Percentiles rank a stretch among this genome's conserved stretches.
Evolutionary conservation across 1,140 invertebrate species (phyloP).

Genomic region (Mylabris phalerata): DNA sequence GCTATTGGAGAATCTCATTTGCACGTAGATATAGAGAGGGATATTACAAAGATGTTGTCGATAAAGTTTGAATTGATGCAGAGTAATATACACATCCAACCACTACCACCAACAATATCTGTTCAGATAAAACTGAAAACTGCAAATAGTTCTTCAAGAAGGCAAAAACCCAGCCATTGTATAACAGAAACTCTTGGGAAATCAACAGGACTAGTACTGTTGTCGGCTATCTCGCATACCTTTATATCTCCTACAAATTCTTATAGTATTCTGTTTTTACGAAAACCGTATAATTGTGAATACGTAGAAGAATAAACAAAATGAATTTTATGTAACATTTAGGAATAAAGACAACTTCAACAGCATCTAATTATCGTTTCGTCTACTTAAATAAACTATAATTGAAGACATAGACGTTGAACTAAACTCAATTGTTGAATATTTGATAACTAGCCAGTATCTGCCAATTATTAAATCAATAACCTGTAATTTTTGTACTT

Average conservation of each 20-base stretch:
- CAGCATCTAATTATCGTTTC: constrained; percentile 9
- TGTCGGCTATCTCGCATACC: neutral
- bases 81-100: neutral
- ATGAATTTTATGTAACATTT: too few species aligned
- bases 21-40: neutral
- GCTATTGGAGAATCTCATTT: constrained; percentile 27
- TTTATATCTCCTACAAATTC: neutral
- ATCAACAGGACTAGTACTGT: constrained; percentile 17
- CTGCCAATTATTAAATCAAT: constrained; percentile 13
- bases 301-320: too few species aligned
- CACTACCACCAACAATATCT: too few species aligned
- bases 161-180: constrained; percentile 8
- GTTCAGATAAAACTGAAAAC: neutral
- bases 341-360: neutral
- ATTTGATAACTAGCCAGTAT: constrained; percentile 7
- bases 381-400: constrained; percentile 3
- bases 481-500: constrained; percentile 12
- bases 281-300: too few species aligned
- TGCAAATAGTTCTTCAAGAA: constrained; percentile 19
- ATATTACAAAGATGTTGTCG: constrained; percentile 18
- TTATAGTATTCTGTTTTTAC: too few species aligned
- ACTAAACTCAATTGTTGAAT: constrained; percentile 6
- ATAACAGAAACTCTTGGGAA: constrained; percentile 17
- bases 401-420: constrained; percentile 3
- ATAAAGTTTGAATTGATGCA: constrained; percentile 20